Evolutionary conservation across 2,888 invertebrate genomes (phyloP).

Genomic region (Hydroisotoma schaefferi): DNA sequence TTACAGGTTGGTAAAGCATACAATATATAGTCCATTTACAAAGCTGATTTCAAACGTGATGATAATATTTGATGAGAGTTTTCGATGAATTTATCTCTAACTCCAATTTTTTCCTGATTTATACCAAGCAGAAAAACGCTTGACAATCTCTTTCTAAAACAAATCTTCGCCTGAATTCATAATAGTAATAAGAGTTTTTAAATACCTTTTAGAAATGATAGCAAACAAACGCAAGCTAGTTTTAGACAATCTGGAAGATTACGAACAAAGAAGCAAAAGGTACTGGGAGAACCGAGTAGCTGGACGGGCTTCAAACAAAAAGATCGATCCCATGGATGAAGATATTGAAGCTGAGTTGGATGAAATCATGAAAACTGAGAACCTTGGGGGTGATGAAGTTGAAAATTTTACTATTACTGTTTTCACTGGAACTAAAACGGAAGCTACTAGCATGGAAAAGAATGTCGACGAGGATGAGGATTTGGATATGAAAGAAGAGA

Average conservation of each 20-base stretch:
- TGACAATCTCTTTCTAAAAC: no score
- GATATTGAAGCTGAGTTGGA: constrained; percentile 64
- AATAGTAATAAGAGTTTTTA: neutral
- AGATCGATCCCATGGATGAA: constrained; percentile 50
- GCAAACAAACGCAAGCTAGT: constrained; percentile 57
- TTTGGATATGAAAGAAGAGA: neutral
- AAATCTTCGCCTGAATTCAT: no score
- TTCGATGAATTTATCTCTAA: neutral
- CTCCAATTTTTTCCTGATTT: neutral
- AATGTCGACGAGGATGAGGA: neutral
- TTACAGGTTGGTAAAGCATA: no score
- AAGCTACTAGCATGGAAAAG: neutral
- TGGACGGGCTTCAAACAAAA: constrained; percentile 27
- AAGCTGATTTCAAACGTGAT: no score
- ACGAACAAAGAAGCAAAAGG: constrained; percentile 43
- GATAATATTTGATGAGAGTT: no score
- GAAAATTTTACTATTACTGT: constrained; percentile 43
- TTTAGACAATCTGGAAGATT: constrained; percentile 44
- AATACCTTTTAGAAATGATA: constrained; percentile 58
- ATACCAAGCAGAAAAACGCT: no score
- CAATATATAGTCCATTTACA: no score
- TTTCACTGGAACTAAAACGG: constrained; percentile 10
- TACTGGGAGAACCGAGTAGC: constrained; percentile 46
- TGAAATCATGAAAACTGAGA: constrained; percentile 57
- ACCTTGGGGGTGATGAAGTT: constrained; percentile 25